phyloP scores from a whole-genome alignment of 2,113 vertebrate species.

The Etheostoma spectabile region DNA sequence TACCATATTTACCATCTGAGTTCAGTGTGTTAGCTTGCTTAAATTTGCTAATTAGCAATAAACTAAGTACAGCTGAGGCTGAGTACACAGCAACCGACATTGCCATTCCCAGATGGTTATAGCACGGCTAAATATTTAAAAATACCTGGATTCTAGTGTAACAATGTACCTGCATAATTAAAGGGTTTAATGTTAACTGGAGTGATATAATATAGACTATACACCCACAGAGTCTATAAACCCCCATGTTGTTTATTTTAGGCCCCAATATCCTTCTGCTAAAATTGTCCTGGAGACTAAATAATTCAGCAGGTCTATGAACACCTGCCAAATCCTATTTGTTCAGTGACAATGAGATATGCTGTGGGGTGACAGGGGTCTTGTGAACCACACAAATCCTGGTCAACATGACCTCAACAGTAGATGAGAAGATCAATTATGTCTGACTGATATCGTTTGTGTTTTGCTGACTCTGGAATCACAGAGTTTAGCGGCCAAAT shows the following conservation, averaged over 20 bases:
- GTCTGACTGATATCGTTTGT: neutral
- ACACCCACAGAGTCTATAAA: neutral
- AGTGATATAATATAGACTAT: neutral
- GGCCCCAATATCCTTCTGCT: constrained; percentile 16
- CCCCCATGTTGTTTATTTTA: neutral
- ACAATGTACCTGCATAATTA: constrained; percentile 4
- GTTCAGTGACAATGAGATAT: constrained; percentile 9
- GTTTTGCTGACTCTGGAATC: constrained; percentile 2
- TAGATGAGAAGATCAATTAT: neutral
- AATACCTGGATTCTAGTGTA: neutral
- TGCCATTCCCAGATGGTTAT: neutral
- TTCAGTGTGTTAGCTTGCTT: no score
- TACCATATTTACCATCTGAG: no score
- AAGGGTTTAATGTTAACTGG: neutral
- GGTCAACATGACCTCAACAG: neutral
- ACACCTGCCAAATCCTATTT: constrained; percentile 46
- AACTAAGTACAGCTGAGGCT: no score
- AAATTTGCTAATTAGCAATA: neutral
- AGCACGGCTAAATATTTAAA: neutral
- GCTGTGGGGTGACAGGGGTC: neutral
- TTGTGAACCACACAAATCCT: neutral
- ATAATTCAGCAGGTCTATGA: constrained; percentile 56
- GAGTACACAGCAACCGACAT: neutral
- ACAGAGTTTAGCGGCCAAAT: neutral
- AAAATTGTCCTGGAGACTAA: constrained; percentile 47